Evolutionary conservation across 2,797 vertebrate species (phyloP), one percentile per base, ranked within the genome.

Genomic region (Myiotriccus ornatus): DNA sequence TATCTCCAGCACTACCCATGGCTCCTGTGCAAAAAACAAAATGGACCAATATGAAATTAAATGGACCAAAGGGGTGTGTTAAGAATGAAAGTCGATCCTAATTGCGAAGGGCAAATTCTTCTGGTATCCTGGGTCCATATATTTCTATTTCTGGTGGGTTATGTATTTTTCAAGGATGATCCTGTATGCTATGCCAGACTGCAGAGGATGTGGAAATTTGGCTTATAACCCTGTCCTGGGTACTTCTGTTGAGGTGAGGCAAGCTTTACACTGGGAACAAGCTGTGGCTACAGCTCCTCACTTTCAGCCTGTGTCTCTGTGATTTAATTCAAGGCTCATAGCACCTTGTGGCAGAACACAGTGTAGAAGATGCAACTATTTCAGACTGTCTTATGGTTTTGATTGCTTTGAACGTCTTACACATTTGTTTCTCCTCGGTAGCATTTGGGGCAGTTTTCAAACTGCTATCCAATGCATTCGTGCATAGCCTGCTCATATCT

Each of bases 11-110:
- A 35, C 57, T 90, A 79, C 69, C 25, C 65, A 43, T 63, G 85
- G 71, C 94, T 96, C 93, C 96, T 56, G 85, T 92, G 87, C 67
- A 80, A 84, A 96, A 95, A 64, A 3, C 30, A 85, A 87, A 93
- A 25, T 14, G 62, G 34, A 75, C 23, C 25, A 78, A 78, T 78
- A 60, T 67, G 65, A 93, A 95, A 91, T 92, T 75, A 96, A 96
- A 85, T 69, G 39, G 50, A 76, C 82, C 24, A 62, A 94, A 82
- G 67, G 65, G 43, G 7, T 68, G 23, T 71, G 52, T 89, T 87
- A 79, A 90, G 46, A 86, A 53, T 16, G 59, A 79, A 92, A 67
- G 47, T 39, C 1, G 21, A 89, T 85, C 43, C 59, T 78, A 39
- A 91, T 52, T 78, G 69, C 37, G 87, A 84, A 83, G 47, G 35